A percentile compares a stretch with the other conserved stretches of the same genome.
Conservation (phyloP, 2,888 invertebrate genomes). For the Ormyrus nitidulus region DNA sequence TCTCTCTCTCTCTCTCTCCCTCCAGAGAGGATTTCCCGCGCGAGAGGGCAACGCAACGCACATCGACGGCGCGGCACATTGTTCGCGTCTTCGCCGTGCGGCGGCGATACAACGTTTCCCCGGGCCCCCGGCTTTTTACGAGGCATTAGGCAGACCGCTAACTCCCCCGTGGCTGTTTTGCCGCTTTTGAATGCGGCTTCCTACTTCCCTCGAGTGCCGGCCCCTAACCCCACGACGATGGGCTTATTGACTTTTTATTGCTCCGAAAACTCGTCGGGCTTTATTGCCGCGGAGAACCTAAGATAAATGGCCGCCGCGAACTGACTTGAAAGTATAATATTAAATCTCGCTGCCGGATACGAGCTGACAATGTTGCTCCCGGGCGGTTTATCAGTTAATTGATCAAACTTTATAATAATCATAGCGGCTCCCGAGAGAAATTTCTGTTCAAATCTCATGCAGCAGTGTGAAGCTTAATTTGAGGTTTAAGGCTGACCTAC, state of each 20-base stretch:
- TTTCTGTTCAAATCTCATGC: slow-evolving; percentile 12
- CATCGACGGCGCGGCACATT: no score
- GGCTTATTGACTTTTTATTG: slow-evolving; percentile 35
- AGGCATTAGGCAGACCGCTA: neutral
- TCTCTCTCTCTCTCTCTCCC: no score
- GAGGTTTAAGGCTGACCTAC: slow-evolving; percentile 34
- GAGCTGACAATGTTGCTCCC: neutral
- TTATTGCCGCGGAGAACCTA: neutral
- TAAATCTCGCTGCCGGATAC: neutral
- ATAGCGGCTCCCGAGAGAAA: slow-evolving; percentile 26
- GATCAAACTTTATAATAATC: slow-evolving; percentile 31
- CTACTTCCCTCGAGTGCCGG: no score
- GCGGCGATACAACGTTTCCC: no score
- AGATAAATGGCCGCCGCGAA: neutral
- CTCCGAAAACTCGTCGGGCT: neutral
- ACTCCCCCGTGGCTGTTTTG: slow-evolving; percentile 17
- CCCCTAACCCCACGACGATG: no score
- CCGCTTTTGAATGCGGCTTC: neutral
- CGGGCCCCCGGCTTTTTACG: slow-evolving; percentile 3
- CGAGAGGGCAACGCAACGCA: no score
- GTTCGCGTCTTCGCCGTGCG: no score
- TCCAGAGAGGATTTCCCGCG: no score
- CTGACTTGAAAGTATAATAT: neutral
- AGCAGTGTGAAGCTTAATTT: slow-evolving; percentile 18
- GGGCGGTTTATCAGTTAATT: slow-evolving; percentile 19